A percentile compares a stretch with the other conserved stretches of the same genome.
phyloP scores from a whole-genome alignment of 2,797 vertebrate genomes.

The Coregonus ussuriensis region DNA sequence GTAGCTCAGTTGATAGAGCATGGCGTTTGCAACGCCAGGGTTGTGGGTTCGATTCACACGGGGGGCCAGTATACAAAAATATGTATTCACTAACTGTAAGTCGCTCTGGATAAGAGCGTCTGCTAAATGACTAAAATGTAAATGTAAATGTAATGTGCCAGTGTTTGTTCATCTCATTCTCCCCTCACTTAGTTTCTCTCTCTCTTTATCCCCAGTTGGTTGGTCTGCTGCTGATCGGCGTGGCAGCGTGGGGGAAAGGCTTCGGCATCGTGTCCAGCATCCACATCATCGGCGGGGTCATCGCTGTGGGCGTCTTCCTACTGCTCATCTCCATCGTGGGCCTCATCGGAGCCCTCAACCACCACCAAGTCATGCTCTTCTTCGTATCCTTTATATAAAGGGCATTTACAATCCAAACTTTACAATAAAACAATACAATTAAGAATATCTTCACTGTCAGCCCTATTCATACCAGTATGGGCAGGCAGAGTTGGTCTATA shows the following conservation, averaged over 20 bases:
- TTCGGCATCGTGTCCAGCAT: conserved; percentile 76
- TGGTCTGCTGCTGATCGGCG: conserved; percentile 75
- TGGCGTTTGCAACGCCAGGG: too few species aligned
- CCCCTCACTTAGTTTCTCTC: not conserved
- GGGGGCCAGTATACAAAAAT: too few species aligned
- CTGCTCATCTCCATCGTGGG: conserved; percentile 76
- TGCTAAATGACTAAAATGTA: too few species aligned
- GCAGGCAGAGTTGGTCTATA: not conserved
- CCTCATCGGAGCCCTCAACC: conserved; percentile 73
- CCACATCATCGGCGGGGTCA: conserved; percentile 77
- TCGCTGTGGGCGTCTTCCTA: conserved; percentile 78
- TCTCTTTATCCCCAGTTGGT: conserved; percentile 64
- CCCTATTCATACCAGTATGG: not conserved
- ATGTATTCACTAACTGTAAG: too few species aligned
- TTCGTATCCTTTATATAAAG: conserved; percentile 75
- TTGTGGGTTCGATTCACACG: too few species aligned
- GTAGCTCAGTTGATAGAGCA: too few species aligned
- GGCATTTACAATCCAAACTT: too few species aligned
- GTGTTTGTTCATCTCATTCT: not conserved
- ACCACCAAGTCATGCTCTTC: conserved; percentile 82
- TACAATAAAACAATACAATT: too few species aligned
- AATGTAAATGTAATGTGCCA: too few species aligned
- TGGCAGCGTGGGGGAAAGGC: conserved; percentile 77
- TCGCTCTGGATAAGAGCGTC: too few species aligned
- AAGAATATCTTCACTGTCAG: not conserved